Evolutionary conservation across 2,113 vertebrate genomes (phyloP), one percentile per base, ranked within the genome.

Genomic region (Clupea harengus): DNA sequence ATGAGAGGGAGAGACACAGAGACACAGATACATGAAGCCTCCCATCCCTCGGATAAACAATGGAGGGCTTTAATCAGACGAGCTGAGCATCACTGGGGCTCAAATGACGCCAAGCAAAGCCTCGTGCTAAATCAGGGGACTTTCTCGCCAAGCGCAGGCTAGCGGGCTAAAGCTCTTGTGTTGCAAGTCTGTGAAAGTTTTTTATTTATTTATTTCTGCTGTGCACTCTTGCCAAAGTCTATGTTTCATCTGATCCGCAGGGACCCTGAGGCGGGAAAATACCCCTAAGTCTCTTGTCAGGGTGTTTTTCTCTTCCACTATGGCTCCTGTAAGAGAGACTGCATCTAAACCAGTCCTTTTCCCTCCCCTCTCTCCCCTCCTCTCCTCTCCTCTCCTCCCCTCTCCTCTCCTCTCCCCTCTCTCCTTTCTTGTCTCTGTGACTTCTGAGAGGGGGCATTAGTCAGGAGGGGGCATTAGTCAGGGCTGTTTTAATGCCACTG

Each of bases 201-300:
- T 49, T 81, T 46, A 10, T 50, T 83, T 49, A 9, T 49, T 11
- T 49, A 86, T 86, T 83, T 54, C 86, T 85, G 81, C 46, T 17
- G 44, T 82, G 60, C 54, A 54, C 57, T 85, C 45, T 49, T 47
- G 83, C 85, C 85, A 82, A 82, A 87, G 54, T 86, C 87, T 81
- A 78, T 45, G 82, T 44, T 85, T 88, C 45, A 88, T 60, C 82
- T 52, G 82, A 50, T 88, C 87, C 82, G 8, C 32, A 20, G 84
- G 85, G 87, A 85, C 45, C n/a, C 67, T 83, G 67, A 82, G 84
- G 49, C 85, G 83, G 84, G 82, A 83, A 90, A 90, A 88, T 86
- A 87, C 84, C 87, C 86, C 45, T 88, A 87, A 87, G 82, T 84
- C 87, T 88, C 89, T 82, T 82, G 84, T 88, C 87, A 39, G 39